Evolutionary conservation across 2,113 vertebrate species (phyloP).

Genomic region (Osmerus mordax): DNA sequence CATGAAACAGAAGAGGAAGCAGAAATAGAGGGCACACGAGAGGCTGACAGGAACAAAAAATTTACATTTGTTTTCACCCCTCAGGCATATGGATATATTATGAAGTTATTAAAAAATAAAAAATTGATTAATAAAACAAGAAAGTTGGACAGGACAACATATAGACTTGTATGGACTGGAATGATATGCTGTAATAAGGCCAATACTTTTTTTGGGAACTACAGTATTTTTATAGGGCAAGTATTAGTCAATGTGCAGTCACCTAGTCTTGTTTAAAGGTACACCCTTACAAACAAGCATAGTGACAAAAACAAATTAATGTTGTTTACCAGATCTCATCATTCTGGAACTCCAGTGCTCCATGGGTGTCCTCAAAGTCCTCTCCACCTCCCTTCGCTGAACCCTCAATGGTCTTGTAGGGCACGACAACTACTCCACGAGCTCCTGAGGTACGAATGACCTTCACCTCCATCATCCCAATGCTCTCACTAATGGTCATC

Average conservation of each 20-base stretch:
- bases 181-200: too few species aligned
- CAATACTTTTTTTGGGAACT: too few species aligned
- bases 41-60: not conserved
- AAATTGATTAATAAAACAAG: too few species aligned
- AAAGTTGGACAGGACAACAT: too few species aligned
- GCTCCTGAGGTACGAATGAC: conserved; percentile 88
- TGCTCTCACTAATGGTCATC: conserved; percentile 85
- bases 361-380: conserved; percentile 93
- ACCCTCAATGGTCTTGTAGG: conserved; percentile 89
- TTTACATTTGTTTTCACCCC: too few species aligned
- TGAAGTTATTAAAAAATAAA: too few species aligned
- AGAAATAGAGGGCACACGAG: not conserved
- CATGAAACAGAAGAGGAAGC: not conserved
- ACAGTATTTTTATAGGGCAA: too few species aligned
- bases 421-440: conserved; percentile 86
- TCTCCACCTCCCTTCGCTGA: conserved; percentile 93
- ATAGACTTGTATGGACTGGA: not conserved
- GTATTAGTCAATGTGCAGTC: too few species aligned
- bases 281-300: not conserved
- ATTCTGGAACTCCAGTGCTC: conserved; percentile 92
- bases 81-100: too few species aligned
- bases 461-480: conserved; percentile 92
- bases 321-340: conserved; percentile 90
- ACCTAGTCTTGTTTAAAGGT: not conserved
- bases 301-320: conserved; percentile 1